Evolutionary conservation across 1,140 invertebrate species (phyloP).

Genomic region (Drosophila navojoa): DNA sequence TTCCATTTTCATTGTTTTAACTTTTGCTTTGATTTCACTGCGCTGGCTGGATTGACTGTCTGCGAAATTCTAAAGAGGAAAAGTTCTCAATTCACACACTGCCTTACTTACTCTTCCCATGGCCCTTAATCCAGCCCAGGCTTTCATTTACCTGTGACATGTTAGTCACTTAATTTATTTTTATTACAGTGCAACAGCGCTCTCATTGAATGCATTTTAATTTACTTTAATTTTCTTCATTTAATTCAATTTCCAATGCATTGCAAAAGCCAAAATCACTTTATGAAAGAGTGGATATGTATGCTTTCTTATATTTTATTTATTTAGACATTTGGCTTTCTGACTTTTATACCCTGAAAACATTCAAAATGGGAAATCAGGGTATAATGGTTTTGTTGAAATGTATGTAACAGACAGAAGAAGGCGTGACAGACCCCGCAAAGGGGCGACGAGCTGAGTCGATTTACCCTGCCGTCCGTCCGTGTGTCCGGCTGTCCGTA

Average conservation of each 20-base stretch:
- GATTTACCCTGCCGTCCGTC: no score
- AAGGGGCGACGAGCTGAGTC: no score
- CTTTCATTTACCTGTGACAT: conserved; percentile 38
- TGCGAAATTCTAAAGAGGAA: conserved; percentile 42
- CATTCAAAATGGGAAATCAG: no score
- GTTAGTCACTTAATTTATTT: conserved; percentile 62
- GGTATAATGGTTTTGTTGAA: no score
- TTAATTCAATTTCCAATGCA: conserved; percentile 75
- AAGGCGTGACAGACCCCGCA: no score
- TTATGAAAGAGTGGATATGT: background rate
- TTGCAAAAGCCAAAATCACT: conserved; percentile 50
- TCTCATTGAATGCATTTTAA: conserved; percentile 79
- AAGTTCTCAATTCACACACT: conserved; percentile 10
- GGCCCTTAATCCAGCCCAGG: no score
- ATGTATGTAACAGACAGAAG: no score
- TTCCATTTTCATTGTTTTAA: conserved; percentile 56
- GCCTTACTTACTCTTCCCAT: background rate
- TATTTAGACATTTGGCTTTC: background rate
- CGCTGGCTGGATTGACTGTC: conserved; percentile 49
- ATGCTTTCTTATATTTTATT: background rate
- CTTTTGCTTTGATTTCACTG: conserved; percentile 64
- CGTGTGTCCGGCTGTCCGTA: no score
- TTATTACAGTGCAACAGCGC: conserved; percentile 48
- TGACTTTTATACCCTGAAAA: no score
- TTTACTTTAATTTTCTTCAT: conserved; percentile 82